phyloP scores from a whole-genome alignment of 2,888 invertebrate species.

The Allacma fusca region DNA sequence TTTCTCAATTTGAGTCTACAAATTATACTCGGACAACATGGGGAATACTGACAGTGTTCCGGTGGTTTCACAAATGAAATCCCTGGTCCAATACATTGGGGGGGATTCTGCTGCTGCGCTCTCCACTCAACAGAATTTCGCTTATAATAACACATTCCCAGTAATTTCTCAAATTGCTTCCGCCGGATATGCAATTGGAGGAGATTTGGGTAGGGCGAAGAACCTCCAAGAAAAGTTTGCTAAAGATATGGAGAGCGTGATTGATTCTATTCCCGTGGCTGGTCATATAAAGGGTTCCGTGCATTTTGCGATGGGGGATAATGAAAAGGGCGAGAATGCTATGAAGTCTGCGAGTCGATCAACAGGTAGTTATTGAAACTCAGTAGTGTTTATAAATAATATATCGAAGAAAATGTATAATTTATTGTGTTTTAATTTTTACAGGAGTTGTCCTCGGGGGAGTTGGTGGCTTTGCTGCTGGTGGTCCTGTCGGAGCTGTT shows the following conservation, averaged over 20 bases:
- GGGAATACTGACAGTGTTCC: conserved; percentile 60
- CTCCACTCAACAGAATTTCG: conserved; percentile 56
- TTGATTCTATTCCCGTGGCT: conserved; percentile 56
- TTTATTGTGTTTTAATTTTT: conserved; percentile 1
- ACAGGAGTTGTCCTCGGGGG: conserved; percentile 57
- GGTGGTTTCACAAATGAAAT: conserved; percentile 57
- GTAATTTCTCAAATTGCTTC: conserved; percentile 57
- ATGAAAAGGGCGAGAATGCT: conserved; percentile 56
- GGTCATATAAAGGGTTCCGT: conserved; percentile 59
- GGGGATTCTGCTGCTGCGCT: conserved; percentile 57
- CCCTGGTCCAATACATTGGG: conserved; percentile 52
- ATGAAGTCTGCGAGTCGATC: conserved; percentile 59
- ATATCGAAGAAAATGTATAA: neutral
- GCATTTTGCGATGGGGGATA: conserved; percentile 57
- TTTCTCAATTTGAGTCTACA: too few relatives aligned
- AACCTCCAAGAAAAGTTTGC: conserved; percentile 59
- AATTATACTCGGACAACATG: conserved; percentile 42
- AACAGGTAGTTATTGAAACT: conserved; percentile 45
- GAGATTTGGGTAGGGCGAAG: conserved; percentile 53
- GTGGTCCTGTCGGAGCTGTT: conserved; percentile 52
- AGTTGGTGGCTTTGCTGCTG: conserved; percentile 56
- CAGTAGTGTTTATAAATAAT: neutral
- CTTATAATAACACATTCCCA: conserved; percentile 59
- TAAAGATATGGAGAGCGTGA: conserved; percentile 50
- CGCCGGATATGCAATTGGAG: conserved; percentile 56